Conservation (phyloP, 2,888 invertebrate species). For the Choreutis nemorana region DNA sequence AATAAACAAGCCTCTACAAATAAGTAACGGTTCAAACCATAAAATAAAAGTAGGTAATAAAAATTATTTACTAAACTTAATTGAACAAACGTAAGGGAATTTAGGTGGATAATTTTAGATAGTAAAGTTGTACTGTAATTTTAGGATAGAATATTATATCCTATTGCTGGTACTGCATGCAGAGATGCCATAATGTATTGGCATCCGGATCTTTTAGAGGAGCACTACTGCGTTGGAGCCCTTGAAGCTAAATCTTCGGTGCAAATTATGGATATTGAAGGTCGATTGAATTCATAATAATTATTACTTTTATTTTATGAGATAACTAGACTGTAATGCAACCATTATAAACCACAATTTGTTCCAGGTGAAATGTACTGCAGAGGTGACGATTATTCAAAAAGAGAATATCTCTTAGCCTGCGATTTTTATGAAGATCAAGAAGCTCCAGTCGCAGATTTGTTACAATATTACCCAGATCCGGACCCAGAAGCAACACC, state of each 20-base stretch:
- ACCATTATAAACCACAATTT: neutral
- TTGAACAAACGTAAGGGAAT: no score
- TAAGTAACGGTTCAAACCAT: no score
- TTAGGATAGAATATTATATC: constrained; percentile 50
- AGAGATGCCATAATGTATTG: constrained; percentile 60
- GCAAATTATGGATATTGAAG: constrained; percentile 51
- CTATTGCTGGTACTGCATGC: constrained; percentile 51
- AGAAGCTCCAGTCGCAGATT: constrained; percentile 53
- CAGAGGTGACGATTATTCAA: constrained; percentile 56
- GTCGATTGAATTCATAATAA: constrained; percentile 22
- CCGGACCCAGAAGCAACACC: constrained; percentile 50
- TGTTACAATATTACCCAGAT: constrained; percentile 54
- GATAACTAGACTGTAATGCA: neutral
- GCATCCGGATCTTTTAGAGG: constrained; percentile 54
- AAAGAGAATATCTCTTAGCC: constrained; percentile 49
- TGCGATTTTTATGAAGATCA: constrained; percentile 61
- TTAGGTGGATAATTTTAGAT: no score
- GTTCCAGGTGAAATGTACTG: constrained; percentile 52
- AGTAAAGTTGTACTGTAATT: no score
- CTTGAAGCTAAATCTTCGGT: constrained; percentile 48
- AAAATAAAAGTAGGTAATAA: no score
- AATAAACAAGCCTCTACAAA: no score
- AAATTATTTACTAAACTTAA: no score
- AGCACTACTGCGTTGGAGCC: constrained; percentile 57
- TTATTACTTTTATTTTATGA: neutral